Evolutionary conservation across 2,113 vertebrate species (phyloP).

Genomic region (Gymnocephalus cernua): DNA sequence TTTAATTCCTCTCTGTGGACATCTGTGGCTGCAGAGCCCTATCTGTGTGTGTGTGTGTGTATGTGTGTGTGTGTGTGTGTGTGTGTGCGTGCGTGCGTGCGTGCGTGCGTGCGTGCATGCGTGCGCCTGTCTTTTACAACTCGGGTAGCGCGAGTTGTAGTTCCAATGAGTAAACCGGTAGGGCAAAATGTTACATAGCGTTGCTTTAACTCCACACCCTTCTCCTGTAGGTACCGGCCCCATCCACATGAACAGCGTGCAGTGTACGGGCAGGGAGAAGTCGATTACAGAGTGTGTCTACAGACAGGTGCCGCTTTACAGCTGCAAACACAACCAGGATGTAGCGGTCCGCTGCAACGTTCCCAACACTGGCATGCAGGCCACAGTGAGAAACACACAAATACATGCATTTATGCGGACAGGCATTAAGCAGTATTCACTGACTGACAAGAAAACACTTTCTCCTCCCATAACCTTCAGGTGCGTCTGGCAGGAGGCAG

Average conservation of each 20-base stretch:
- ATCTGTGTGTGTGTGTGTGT: background rate
- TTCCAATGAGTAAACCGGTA: too few species aligned
- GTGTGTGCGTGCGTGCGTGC: background rate
- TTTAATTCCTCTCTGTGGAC: conserved; percentile 49
- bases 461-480: conserved; percentile 69
- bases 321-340: conserved; percentile 89
- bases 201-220: background rate
- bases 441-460: background rate
- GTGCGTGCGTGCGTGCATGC: too few species aligned
- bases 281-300: conserved; percentile 88
- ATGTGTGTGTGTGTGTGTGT: background rate
- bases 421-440: background rate
- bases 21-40: conserved; percentile 24
- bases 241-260: conserved; percentile 94
- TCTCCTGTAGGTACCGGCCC: conserved; percentile 89
- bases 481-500: conserved; percentile 93
- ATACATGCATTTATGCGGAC: background rate
- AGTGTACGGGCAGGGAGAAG: conserved; percentile 87
- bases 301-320: conserved; percentile 82
- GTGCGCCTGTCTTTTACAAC: too few species aligned
- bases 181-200: too few species aligned
- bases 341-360: conserved; percentile 92
- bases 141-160: too few species aligned
- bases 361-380: conserved; percentile 87
- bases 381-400: conserved; percentile 83